Conservation (phyloP, 2,113 vertebrate genomes). For the Glaucidium brasilianum region DNA sequence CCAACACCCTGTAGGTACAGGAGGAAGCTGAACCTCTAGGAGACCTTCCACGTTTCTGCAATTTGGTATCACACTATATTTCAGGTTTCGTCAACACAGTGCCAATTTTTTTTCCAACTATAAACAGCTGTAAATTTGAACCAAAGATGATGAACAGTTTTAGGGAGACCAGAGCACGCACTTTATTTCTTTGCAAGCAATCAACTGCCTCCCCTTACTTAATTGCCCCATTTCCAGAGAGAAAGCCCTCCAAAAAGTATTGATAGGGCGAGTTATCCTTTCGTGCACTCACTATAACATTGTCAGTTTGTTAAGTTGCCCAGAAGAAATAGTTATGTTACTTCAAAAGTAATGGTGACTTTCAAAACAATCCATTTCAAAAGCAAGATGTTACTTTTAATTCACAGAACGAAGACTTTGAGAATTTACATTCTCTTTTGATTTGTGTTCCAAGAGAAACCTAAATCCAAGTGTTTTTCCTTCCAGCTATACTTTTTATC, state of each 20-base stretch:
- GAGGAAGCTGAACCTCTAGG: background rate
- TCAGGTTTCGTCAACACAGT: background rate
- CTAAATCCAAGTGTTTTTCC: background rate
- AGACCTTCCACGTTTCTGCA: background rate
- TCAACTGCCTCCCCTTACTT: background rate
- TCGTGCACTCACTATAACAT: background rate
- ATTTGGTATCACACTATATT: background rate
- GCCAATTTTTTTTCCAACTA: background rate
- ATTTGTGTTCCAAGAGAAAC: background rate
- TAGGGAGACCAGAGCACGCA: background rate
- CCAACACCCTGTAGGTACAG: background rate
- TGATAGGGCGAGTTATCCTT: background rate
- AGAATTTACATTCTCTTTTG: slow-evolving; percentile 1
- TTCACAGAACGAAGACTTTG: background rate
- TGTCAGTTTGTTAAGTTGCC: background rate
- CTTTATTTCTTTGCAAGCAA: background rate
- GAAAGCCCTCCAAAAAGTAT: background rate
- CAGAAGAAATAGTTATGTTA: background rate
- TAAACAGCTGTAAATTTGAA: background rate
- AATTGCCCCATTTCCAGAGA: background rate
- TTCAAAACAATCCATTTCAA: background rate
- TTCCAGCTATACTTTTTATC: background rate
- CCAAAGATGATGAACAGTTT: background rate
- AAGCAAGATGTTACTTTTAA: background rate
- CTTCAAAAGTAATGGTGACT: background rate